These are phyloP conservation scores for Pristionchus japonicus DNA, from an alignment of 2,888 invertebrate genomes.

Conservation along the genomic window DNA sequence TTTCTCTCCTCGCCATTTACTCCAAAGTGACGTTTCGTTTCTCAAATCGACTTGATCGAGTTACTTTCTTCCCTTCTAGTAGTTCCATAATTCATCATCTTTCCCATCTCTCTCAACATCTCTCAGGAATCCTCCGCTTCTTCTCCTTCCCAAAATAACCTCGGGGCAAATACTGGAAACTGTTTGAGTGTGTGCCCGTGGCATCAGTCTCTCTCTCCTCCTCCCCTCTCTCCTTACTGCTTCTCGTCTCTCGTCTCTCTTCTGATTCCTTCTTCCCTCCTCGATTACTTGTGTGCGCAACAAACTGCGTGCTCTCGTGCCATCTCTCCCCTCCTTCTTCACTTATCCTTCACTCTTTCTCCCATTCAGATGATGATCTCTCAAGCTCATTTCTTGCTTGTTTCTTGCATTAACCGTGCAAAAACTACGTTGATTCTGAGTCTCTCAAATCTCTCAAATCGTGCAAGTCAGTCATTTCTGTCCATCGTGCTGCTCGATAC, in stretches of 20 bases:
- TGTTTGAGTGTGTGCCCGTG: conserved; percentile 6
- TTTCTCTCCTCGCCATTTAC: not conserved
- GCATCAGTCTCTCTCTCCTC: not conserved
- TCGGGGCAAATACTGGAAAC: conserved; percentile 7
- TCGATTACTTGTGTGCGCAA: conserved; percentile 38
- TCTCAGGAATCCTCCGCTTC: not conserved
- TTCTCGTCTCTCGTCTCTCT: not conserved
- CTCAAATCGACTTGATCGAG: not conserved
- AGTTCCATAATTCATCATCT: conserved; percentile 18
- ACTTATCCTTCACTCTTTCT: not conserved
- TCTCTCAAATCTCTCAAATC: not conserved
- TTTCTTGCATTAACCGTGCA: not conserved
- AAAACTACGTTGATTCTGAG: not conserved
- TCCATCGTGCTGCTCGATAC: too few relatives aligned
- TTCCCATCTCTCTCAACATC: not conserved
- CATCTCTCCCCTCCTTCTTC: not conserved
- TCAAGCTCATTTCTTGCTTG: not conserved
- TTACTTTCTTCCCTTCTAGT: not conserved
- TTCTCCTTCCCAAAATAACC: conserved; percentile 6
- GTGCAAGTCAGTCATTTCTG: not conserved
- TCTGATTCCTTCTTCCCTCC: not conserved
- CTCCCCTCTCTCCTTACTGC: not conserved
- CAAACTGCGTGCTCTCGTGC: conserved; percentile 7
- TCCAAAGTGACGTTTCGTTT: not conserved
- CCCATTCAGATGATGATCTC: not conserved